Base-by-base conservation (phyloP, 2,797 vertebrate genomes). In the Gallinago solitaria region DNA sequence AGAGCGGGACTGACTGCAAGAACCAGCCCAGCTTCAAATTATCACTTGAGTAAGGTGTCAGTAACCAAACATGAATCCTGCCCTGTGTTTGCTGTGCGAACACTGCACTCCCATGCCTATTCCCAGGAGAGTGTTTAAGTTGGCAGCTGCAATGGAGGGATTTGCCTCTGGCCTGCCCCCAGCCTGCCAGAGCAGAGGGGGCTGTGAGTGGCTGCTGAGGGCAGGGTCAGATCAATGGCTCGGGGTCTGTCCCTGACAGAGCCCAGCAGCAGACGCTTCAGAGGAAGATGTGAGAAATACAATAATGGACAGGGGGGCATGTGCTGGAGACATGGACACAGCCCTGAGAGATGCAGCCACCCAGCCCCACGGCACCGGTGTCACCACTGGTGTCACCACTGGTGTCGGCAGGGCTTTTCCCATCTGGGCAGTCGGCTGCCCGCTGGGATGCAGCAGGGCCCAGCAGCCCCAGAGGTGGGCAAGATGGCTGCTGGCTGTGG, bases 231-330 rank as follows among this genome's bases (percentile, higher is more conserved):
- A 27, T 8, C 41, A 2, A 8, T 11, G 57, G 45, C 51, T 70
- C 15, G 1, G 3, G 11, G 4, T 28, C 56, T 39, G 56, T 33
- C n/a, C 53, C 50, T 24, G 43, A 9, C 1, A 3, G 32, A 20
- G 41, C 41, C 16, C 37, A 23, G 57, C 27, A 12, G 32, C 51
- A 59, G 51, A 8, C 11, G 5, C 50, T 56, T 24, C 65, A 30
- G 28, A 51, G 51, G 45, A 53, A 59, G 50, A 35, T 28, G 16
- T 28, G 64, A 83, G 57, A 64, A 56, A 57, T 23, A 18, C 1
- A 6, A 19, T n/a, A 50, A 61, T 5, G n/a, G 71, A 28, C 6
- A 6, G 32, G 17, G 17, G 3, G 6, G 9, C 1, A 0, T 2
- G 2, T 39, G 41, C 39, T 6, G 1, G 41, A 57, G 30, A 48